Evolutionary conservation across 2,888 invertebrate genomes (phyloP), one percentile per base, ranked within the genome.

Genomic region (Ptilodon capucinus): DNA sequence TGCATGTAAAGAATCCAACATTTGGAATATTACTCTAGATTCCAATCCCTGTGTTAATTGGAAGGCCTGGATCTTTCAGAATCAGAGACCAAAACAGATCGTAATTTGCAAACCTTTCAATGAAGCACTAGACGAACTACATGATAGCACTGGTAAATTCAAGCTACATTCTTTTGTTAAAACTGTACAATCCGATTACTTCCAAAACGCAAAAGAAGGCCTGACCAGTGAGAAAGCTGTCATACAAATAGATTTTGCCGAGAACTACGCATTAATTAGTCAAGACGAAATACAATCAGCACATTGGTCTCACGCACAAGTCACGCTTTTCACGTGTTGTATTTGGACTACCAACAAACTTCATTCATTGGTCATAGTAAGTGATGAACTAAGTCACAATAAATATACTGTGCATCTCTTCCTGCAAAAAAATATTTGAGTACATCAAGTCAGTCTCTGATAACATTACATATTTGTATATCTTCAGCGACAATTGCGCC

Each of bases 391-490:
- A 41, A 54, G 48, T 38, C 58, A 61, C 51, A 54, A 42, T 52
- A 61, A 57, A 54, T 57, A 59, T 34, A 51, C 54, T 48, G 60
- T 62, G 43, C 48, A 49, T 57, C 41, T 50, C 48, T 60, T 50
- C 28, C 45, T 54, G 38, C 47, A 54, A 34, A 54, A 54, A 47
- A 56, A n/a, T 62, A 54, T 50, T 60, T 48, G 46, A 53, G 34
- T 49, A 52, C 47, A 46, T 52, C 38, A 49, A 19, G n/a, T n/a
- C n/a, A n/a, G n/a, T n/a, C n/a, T n/a, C n/a, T n/a, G n/a, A n/a
- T n/a, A n/a, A n/a, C n/a, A n/a, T n/a, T n/a, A n/a, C n/a, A n/a
- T n/a, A n/a, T n/a, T n/a, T n/a, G n/a, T n/a, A n/a, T n/a, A n/a
- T n/a, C n/a, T n/a, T n/a, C n/a, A n/a, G n/a, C n/a, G n/a, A n/a